These are phyloP conservation scores for Stigmatopora argus DNA, from an alignment of 2,113 vertebrate species.

Conservation along the genomic window DNA sequence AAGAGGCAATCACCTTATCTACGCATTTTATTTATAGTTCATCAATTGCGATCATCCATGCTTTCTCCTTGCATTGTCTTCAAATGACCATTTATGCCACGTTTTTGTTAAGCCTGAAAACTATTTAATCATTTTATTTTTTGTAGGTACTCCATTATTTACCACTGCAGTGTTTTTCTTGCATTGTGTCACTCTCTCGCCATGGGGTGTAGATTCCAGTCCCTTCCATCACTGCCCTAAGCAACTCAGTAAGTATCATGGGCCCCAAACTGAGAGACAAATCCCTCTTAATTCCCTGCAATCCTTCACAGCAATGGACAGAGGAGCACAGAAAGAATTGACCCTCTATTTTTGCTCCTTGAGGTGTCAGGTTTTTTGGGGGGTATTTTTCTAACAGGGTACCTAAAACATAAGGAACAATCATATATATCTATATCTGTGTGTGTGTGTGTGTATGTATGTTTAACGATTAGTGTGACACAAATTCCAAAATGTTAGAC, in stretches of 20 bases:
- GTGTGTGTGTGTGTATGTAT: too few species aligned
- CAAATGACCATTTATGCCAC: background rate
- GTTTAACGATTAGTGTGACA: conserved; percentile 14
- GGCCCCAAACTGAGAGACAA: conserved; percentile 24
- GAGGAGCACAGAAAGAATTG: conserved; percentile 25
- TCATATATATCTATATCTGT: too few species aligned
- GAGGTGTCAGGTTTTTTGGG: background rate
- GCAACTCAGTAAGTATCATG: conserved; percentile 28
- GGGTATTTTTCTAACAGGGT: too few species aligned
- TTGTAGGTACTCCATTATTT: background rate
- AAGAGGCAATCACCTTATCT: background rate
- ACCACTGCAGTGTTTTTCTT: background rate
- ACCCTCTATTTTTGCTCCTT: conserved; percentile 30
- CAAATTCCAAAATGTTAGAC: conserved; percentile 19
- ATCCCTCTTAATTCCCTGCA: conserved; percentile 44
- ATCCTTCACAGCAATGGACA: conserved; percentile 27
- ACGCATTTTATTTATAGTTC: background rate
- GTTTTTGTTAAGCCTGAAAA: conserved; percentile 10
- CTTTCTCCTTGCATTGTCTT: background rate
- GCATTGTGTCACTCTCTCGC: conserved; percentile 7
- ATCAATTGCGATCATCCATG: background rate
- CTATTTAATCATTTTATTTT: background rate
- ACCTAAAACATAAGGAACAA: background rate
- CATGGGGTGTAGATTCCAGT: conserved; percentile 24
- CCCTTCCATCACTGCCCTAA: conserved; percentile 28